These are phyloP conservation scores for Lasiommata megera DNA, from an alignment of 2,888 invertebrate genomes.

Conservation along the genomic window DNA sequence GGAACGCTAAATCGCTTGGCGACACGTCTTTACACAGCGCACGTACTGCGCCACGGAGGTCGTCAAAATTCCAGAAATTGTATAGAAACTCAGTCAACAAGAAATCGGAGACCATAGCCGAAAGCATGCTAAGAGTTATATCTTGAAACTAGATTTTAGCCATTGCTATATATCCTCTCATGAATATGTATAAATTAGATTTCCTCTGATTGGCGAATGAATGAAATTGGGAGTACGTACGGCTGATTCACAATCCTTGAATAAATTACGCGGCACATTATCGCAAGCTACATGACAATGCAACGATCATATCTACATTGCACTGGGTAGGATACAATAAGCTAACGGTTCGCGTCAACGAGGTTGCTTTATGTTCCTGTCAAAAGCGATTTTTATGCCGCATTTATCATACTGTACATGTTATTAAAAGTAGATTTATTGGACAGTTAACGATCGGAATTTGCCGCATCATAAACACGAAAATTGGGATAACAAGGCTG, in stretches of 20 bases:
- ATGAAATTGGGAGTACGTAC: neutral
- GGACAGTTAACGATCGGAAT: neutral
- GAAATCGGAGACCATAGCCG: no score
- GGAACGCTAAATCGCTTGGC: no score
- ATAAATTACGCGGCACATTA: conserved; percentile 26
- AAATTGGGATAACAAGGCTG: neutral
- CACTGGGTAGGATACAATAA: conserved; percentile 28
- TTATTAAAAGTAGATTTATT: conserved; percentile 12
- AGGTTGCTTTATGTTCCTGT: conserved; percentile 20
- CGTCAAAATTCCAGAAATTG: no score
- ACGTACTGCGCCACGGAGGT: no score
- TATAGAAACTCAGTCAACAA: no score
- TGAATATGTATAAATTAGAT: neutral
- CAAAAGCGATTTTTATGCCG: conserved; percentile 8
- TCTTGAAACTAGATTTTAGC: no score
- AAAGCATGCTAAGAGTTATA: no score
- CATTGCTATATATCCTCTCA: no score
- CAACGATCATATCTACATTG: conserved; percentile 31
- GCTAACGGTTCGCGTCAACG: conserved; percentile 30
- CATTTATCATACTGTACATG: conserved; percentile 7
- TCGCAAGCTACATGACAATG: conserved; percentile 29
- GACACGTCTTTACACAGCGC: no score
- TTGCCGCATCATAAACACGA: neutral
- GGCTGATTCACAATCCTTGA: conserved; percentile 20
- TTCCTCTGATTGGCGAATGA: no score